Evolutionary conservation across 2,113 vertebrate genomes (phyloP), one percentile per base, ranked within the genome.

Genomic region (Chlorodrepanis virens): DNA sequence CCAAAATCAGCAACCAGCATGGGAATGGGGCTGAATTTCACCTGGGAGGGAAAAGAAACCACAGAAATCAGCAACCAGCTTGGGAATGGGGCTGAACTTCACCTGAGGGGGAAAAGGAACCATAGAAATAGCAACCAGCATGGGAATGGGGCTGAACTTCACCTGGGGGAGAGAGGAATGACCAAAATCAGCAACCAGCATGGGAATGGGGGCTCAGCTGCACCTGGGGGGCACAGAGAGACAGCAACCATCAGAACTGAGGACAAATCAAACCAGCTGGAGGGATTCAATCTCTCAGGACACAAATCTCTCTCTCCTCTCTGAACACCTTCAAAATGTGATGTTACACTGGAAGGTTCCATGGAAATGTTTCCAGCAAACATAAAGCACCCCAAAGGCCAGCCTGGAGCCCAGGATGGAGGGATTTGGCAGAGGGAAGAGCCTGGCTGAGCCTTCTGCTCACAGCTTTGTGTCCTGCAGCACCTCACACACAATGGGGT

Each of bases 291-390:
- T 2, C 24, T 22, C 22, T 23, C 33, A 25, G 44, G 1, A 37
- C 72, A 37, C 14, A 6, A 6, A 17, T 9, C 8, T 2, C 47
- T 17, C 37, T 11, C 14, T 28, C 11, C 64, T 14, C n/a, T 6
- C 18, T 6, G 1, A 22, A 33, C 23, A 10, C 13, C n/a, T 6
- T 3, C 25, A 3, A 11, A 18, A 8, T 0, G n/a, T 2, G 28
- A 11, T 1, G 22, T 2, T 6, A 1, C 35, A 27, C 1, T 2
- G 17, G 6, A 11, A 40, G 4, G 23, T 8, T 13, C 1, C 39
- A 9, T 0, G 1, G 28, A 14, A 20, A 10, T 5, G 2, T 2
- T 7, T 19, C 20, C 54, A 22, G 5, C 16, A 5, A 10, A 10
- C 40, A 16, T n/a, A 8, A 4, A 44, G 4, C 60, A 4, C 3